phyloP scores from a whole-genome alignment of 2,113 vertebrate species.

The Eurypyga helias region DNA sequence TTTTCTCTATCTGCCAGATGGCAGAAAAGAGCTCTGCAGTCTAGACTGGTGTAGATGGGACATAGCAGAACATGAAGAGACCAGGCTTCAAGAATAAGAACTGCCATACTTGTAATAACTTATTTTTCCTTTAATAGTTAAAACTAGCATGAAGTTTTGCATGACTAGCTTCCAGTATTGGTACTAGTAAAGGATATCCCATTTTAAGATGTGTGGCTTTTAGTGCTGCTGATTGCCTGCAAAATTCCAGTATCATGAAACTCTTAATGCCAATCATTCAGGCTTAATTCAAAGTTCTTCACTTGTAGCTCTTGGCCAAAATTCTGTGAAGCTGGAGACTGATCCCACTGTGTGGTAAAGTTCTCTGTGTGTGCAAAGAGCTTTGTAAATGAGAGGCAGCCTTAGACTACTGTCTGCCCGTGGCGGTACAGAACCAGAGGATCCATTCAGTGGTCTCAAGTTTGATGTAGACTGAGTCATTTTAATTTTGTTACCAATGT shows the following conservation, averaged over 20 bases:
- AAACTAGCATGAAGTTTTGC: background rate
- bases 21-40: conserved; percentile 61
- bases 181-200: background rate
- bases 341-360: background rate
- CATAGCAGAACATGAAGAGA: conserved; percentile 69
- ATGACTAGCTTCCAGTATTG: background rate
- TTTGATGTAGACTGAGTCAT: background rate
- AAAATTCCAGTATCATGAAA: background rate
- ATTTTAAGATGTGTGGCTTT: background rate
- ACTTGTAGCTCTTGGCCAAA: background rate
- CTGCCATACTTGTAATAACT: background rate
- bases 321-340: background rate
- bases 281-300: background rate
- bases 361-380: background rate
- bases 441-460: background rate
- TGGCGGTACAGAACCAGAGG: background rate
- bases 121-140: background rate
- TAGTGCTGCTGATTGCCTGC: background rate
- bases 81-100: conserved; percentile 24
- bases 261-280: background rate
- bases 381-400: background rate
- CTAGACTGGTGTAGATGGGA: conserved; percentile 68
- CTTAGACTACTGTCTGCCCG: background rate
- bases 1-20: conserved; percentile 56
- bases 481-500: background rate